These are phyloP conservation scores for Decapterus maruadsi DNA, from an alignment of 2,797 vertebrate genomes.

Conservation along the genomic window DNA sequence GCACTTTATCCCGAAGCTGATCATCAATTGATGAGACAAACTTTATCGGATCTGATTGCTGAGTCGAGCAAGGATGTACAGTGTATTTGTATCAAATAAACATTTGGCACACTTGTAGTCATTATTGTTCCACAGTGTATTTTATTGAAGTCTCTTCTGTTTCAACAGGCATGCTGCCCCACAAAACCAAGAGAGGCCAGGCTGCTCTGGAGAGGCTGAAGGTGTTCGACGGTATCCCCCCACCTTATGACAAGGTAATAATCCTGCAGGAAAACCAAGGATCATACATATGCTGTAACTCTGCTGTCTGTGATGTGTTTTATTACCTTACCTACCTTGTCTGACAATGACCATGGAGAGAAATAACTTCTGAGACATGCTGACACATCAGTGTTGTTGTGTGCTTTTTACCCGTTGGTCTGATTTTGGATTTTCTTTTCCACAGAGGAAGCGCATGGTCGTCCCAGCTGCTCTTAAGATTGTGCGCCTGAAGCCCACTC, in stretches of 20 bases:
- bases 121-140: not conserved
- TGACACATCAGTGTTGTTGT: accelerated
- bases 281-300: too few relatives aligned
- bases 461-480: constrained; percentile 95
- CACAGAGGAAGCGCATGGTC: constrained; percentile 95
- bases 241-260: constrained; percentile 94
- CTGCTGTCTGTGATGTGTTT: constrained; percentile 84
- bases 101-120: accelerated
- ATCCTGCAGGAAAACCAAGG: not conserved
- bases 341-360: constrained; percentile 78
- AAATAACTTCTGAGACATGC: constrained; percentile 72
- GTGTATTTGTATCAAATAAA: not conserved
- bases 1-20: constrained; percentile 85
- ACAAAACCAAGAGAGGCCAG: constrained; percentile 96
- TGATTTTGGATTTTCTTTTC: constrained; percentile 33
- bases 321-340: constrained; percentile 85
- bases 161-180: constrained; percentile 93
- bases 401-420: not conserved
- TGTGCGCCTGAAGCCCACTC: constrained; percentile 94
- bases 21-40: constrained; percentile 81
- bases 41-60: constrained; percentile 87
- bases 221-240: constrained; percentile 95
- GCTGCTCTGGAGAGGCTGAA: constrained; percentile 94
- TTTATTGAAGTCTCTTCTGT: not conserved
- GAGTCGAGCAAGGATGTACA: constrained; percentile 75